Evolutionary conservation across 2,797 vertebrate genomes (phyloP).

Genomic region (Distichodus sexfasciatus): DNA sequence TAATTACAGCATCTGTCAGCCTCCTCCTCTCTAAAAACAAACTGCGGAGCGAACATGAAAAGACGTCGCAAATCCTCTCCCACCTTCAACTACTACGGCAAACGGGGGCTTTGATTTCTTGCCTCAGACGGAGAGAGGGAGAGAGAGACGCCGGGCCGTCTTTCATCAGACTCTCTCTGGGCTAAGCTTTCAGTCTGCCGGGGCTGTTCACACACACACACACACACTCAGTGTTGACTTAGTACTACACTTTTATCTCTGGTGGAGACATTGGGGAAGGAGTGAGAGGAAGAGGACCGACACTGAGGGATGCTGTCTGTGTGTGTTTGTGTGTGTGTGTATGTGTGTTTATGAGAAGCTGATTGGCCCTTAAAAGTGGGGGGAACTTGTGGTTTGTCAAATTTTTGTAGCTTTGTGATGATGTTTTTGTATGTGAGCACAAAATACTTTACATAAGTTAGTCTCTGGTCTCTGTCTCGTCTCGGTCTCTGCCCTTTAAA

Average conservation of each 20-base stretch:
- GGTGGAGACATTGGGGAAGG: background rate
- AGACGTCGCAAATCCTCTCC: constrained; percentile 47
- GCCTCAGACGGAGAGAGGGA: background rate
- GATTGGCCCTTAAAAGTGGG: no score
- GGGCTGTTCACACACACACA: background rate
- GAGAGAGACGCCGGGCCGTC: no score
- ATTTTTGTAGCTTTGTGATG: no score
- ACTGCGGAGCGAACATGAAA: constrained; percentile 67
- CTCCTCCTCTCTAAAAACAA: constrained; percentile 69
- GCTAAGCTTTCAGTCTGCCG: background rate
- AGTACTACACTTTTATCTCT: background rate
- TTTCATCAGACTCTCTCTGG: no score
- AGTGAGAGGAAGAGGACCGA: background rate
- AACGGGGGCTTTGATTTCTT: constrained; percentile 21
- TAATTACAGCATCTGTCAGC: constrained; percentile 76
- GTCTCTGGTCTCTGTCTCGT: no score
- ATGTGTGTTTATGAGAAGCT: no score
- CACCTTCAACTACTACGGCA: background rate
- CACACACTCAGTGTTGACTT: background rate
- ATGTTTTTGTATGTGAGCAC: no score
- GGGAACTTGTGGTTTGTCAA: no score
- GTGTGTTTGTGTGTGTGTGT: no score
- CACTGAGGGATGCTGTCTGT: no score
- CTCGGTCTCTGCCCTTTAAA: no score
- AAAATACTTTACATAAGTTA: no score